These are phyloP conservation scores for Tupaia tana DNA, from an alignment of 2,113 vertebrate species.

Conservation along the genomic window DNA sequence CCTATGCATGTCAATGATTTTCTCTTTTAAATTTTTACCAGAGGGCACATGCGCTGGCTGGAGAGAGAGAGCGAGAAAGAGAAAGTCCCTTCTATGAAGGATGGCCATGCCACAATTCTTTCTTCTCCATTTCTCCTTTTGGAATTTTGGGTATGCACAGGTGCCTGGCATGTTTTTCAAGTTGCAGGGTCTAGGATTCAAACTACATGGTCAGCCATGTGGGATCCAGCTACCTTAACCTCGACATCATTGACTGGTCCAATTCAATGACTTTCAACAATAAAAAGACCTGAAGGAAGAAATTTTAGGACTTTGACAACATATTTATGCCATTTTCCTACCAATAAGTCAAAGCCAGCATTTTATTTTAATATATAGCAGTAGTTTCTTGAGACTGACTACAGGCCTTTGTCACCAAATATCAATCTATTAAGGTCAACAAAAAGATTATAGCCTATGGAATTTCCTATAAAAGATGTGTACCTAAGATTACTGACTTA, in stretches of 20 bases:
- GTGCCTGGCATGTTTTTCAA: too few relatives aligned
- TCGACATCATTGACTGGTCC: too few relatives aligned
- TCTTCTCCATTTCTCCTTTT: too few relatives aligned
- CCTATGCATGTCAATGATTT: background rate
- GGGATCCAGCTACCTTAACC: too few relatives aligned
- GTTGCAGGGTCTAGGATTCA: too few relatives aligned
- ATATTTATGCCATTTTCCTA: background rate
- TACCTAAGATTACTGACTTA: background rate
- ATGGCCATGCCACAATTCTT: too few relatives aligned
- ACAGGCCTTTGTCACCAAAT: background rate
- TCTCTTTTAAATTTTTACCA: background rate
- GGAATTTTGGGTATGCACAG: too few relatives aligned
- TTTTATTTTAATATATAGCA: constrained; percentile 7
- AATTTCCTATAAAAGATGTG: background rate
- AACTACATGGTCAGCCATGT: too few relatives aligned
- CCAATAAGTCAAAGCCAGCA: background rate
- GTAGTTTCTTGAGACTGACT: background rate
- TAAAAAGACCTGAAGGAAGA: background rate
- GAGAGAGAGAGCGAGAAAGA: too few relatives aligned
- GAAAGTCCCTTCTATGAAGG: too few relatives aligned
- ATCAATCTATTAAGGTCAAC: background rate
- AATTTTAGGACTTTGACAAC: background rate
- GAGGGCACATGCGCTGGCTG: too few relatives aligned
- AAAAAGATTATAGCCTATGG: background rate
- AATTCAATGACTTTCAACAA: background rate